Percentiles rank a stretch among this genome's conserved stretches.
Conservation (phyloP, 2,888 invertebrate species). For the Bembecia ichneumoniformis region DNA sequence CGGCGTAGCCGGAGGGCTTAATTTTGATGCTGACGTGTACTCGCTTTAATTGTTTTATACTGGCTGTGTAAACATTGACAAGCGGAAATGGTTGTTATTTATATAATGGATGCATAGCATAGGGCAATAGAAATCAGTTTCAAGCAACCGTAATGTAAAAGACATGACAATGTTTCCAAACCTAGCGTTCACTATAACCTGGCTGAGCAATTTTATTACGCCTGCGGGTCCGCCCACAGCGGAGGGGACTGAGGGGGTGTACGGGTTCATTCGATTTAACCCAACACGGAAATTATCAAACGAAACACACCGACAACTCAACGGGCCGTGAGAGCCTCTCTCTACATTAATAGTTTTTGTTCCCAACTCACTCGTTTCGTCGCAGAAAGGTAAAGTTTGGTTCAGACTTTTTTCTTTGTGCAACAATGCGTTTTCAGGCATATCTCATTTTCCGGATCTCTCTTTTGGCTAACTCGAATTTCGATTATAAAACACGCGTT, state of each 20-base stretch:
- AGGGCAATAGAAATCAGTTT: neutral
- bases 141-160: neutral
- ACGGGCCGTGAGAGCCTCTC: constrained; percentile 55
- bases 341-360: constrained; percentile 66
- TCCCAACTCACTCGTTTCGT: constrained; percentile 48
- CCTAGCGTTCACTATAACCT: constrained; percentile 36
- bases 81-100: neutral
- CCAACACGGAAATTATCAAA: constrained; percentile 68
- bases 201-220: constrained; percentile 49
- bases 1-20: constrained; percentile 55
- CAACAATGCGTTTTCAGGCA: constrained; percentile 36
- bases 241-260: constrained; percentile 14
- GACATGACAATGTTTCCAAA: constrained; percentile 20
- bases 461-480: neutral
- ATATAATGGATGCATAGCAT: neutral
- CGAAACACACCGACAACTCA: constrained; percentile 65
- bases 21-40: constrained; percentile 55
- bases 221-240: constrained; percentile 23
- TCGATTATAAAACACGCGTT: neutral
- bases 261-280: constrained; percentile 64
- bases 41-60: constrained; percentile 56
- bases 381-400: constrained; percentile 36
- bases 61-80: constrained; percentile 14
- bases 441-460: constrained; percentile 25
- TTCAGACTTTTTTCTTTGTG: constrained; percentile 29